Evolutionary conservation across 2,888 invertebrate species (phyloP).

Genomic region (Zygaena filipendulae): DNA sequence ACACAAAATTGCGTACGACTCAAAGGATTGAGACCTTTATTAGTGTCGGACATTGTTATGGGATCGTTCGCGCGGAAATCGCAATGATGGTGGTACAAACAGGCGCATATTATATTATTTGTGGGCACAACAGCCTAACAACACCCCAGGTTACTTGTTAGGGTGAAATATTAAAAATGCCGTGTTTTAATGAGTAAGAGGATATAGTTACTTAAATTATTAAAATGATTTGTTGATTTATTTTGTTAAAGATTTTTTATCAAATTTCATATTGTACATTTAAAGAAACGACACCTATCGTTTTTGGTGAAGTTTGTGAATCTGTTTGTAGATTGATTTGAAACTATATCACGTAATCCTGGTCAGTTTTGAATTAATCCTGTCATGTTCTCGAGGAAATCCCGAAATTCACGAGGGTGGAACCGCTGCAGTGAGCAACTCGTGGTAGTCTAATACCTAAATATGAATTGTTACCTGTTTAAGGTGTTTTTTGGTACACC

Average conservation of each 20-base stretch:
- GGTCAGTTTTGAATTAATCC: too few relatives aligned
- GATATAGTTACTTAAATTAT: background rate
- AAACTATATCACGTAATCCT: too few relatives aligned
- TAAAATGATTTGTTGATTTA: background rate
- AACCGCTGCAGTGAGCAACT: too few relatives aligned
- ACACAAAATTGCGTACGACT: slow-evolving; percentile 49
- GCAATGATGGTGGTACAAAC: slow-evolving; percentile 18
- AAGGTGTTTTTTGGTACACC: too few relatives aligned
- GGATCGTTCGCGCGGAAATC: slow-evolving; percentile 39
- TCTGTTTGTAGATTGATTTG: too few relatives aligned
- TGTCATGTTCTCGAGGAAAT: too few relatives aligned
- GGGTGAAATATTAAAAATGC: background rate
- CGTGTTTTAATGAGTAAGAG: background rate
- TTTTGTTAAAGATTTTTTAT: background rate
- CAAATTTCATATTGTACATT: too few relatives aligned
- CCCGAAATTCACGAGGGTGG: too few relatives aligned
- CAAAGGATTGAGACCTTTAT: slow-evolving; percentile 60
- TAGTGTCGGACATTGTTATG: slow-evolving; percentile 62
- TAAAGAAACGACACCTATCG: too few relatives aligned
- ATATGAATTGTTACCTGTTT: too few relatives aligned
- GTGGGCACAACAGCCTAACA: background rate
- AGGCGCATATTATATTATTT: slow-evolving; percentile 8
- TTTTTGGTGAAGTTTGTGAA: too few relatives aligned
- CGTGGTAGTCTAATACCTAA: too few relatives aligned
- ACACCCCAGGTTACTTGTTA: slow-evolving; percentile 7